A percentile compares a stretch with the other conserved stretches of the same genome.
Conservation (phyloP, 2,113 vertebrate species). For the Paralichthys olivaceus region DNA sequence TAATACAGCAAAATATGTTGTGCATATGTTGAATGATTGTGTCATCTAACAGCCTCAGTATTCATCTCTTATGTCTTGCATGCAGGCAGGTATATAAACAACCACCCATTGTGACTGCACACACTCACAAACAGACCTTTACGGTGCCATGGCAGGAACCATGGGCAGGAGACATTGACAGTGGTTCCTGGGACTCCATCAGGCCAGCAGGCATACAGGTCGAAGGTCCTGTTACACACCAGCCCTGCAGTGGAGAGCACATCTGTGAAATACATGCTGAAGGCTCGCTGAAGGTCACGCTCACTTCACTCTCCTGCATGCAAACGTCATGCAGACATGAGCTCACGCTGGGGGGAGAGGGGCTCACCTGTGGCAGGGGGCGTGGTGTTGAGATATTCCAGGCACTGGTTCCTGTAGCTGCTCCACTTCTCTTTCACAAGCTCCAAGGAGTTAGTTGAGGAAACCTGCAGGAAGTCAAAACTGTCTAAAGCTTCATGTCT, state of each 20-base stretch:
- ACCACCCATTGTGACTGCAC: not conserved
- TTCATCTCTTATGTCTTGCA: not conserved
- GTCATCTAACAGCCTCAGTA: too few relatives aligned
- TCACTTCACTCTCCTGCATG: not conserved
- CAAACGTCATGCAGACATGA: not conserved
- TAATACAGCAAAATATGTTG: too few relatives aligned
- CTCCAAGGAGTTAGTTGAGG: slow-evolving; percentile 74
- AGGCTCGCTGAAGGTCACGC: not conserved
- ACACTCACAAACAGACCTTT: slow-evolving; percentile 79
- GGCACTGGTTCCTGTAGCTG: slow-evolving; percentile 80
- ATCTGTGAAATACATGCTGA: slow-evolving; percentile 7
- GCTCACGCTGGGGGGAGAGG: not conserved
- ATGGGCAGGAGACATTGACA: slow-evolving; percentile 93
- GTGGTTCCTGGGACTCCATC: slow-evolving; percentile 88
- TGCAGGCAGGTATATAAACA: not conserved
- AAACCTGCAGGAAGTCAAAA: slow-evolving; percentile 63
- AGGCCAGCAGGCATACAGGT: slow-evolving; percentile 93
- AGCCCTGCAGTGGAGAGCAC: slow-evolving; percentile 76
- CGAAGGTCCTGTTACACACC: slow-evolving; percentile 94
- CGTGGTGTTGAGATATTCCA: slow-evolving; percentile 60
- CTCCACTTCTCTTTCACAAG: slow-evolving; percentile 81
- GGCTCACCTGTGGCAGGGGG: slow-evolving; percentile 71
- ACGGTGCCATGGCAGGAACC: slow-evolving; percentile 91
- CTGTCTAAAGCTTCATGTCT: not conserved
- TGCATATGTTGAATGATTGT: not conserved